Evolutionary conservation across 1,140 invertebrate genomes (phyloP), one percentile per base, ranked within the genome.

Genomic region (Polypedilum vanderplanki): DNA sequence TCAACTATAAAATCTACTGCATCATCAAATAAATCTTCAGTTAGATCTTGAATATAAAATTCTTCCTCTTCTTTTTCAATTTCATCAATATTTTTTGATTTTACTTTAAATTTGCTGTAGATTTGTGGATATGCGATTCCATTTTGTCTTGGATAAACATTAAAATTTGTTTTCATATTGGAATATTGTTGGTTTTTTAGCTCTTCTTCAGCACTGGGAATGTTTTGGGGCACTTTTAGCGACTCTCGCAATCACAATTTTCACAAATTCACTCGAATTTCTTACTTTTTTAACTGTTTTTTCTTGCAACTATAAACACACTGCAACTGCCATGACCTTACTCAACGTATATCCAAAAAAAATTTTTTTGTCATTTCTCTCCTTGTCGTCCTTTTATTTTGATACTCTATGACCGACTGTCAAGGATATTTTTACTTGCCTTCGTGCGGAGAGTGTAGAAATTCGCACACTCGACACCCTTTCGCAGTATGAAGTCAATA

Each of bases 11-110:
- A 40, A 40, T 41, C 40, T 1, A 74, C 73, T 40, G 73, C 73
- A 18, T 74, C 24, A 7, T 74, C 73, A 41, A 74, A 74, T n/a
- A 15, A 41, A 40, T 74, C 22, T 12, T 74, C 73, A 3, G 73
- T 74, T 40, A 74, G 33, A 74, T 74, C 73, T 17, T 74, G 73
- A 74, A 74, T 74, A n/a, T 40, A 40, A 74, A 40, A 74, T 33
- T 41, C 73, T 12, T 74, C 73, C n/a, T 15, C 24, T 73, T 74
- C 40, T 15, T 74, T 41, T 2, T 10, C n/a, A 15, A 74, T 40
- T 40, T 74, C 73, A 40, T 74, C 40, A n/a, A 41, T 40, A 73
- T 73, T 73, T 12, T 18, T 15, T 12, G 70, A 73, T 73, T 73
- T 73, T 18, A 33, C 40, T 33, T 74, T 17, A 74, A 74, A 74